Conservation (phyloP, 1,140 invertebrate species). For the Oryctes rhinoceros region DNA sequence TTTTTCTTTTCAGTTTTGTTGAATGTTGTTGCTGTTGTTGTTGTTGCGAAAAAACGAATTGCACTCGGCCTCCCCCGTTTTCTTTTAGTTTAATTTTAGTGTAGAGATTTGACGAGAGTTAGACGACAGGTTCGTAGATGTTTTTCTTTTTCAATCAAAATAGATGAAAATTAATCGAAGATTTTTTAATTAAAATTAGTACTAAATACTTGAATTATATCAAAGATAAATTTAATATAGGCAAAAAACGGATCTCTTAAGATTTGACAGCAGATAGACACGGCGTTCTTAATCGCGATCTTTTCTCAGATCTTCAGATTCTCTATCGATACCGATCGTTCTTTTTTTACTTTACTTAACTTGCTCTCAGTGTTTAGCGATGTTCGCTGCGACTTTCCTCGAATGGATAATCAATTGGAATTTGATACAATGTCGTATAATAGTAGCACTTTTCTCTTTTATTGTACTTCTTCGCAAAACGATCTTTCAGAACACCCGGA, state of each 20-base stretch:
- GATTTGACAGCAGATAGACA: constrained; percentile 48
- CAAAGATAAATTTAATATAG: constrained; percentile 11
- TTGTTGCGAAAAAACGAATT: neutral
- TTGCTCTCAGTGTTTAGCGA: neutral
- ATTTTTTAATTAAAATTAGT: constrained; percentile 9
- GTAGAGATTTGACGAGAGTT: constrained; percentile 18
- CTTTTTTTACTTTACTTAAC: neutral
- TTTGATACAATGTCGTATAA: neutral
- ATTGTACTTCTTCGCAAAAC: neutral
- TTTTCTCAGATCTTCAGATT: neutral
- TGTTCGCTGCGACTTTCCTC: neutral
- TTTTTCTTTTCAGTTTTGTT: neutral
- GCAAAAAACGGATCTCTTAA: constrained; percentile 26
- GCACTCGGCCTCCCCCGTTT: constrained; percentile 7
- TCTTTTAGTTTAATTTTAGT: neutral
- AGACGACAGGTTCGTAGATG: neutral
- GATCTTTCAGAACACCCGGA: constrained; percentile 42
- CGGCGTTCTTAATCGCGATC: constrained; percentile 37
- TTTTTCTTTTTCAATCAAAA: neutral
- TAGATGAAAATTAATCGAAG: constrained; percentile 18
- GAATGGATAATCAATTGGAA: neutral
- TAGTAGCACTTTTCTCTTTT: neutral
- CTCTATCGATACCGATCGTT: neutral
- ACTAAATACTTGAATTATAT: constrained; percentile 13
- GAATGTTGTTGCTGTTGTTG: neutral